Evolutionary conservation across 2,797 vertebrate species (phyloP), one percentile per base, ranked within the genome.

Genomic region (Pitangus sulphuratus): DNA sequence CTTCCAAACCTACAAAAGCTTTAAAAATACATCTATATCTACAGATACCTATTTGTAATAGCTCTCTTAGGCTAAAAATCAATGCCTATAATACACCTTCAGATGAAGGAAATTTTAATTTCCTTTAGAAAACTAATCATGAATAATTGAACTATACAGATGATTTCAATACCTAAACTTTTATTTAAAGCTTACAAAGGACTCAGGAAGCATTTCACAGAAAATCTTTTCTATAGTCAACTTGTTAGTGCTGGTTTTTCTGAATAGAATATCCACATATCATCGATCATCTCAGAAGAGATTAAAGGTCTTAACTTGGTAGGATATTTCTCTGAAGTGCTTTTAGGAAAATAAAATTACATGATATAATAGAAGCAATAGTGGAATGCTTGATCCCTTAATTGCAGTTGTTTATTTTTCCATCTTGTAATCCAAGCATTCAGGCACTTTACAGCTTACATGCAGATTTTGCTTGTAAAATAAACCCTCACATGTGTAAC

Each of bases 401-500:
- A 88, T 95, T 95, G 76, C 44, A 71, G 51, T 70, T 89, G 72
- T 89, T 95, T 85, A 87, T 95, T 95, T 89, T 91, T 87, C 75
- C 90, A 45, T 88, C 64, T 87, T 87, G 37, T 82, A 90, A 86
- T 80, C 61, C 82, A 95, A 92, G 42, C 61, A 58, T 83, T 44
- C 62, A 58, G 56, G 69, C 44, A 40, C 80, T 97, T 95, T 94
- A 72, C 39, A 90, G 48, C 26, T 91, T 93, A 77, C 66, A 89
- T 90, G 84, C 56, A 96, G 80, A 87, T 95, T 94, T 84, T 75
- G 5, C 79, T 94, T 94, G 57, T 90, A 95, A 97, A 96, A 92
- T 93, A 95, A 96, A 92, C 79, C 76, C 40, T 95, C 87, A 89
- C 90, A 95, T 82, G 86, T 95, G 76, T 87, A 96, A 94, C 84